Evolutionary conservation across 2,888 invertebrate genomes (phyloP).

Genomic region (Sepiola atlantica): DNA sequence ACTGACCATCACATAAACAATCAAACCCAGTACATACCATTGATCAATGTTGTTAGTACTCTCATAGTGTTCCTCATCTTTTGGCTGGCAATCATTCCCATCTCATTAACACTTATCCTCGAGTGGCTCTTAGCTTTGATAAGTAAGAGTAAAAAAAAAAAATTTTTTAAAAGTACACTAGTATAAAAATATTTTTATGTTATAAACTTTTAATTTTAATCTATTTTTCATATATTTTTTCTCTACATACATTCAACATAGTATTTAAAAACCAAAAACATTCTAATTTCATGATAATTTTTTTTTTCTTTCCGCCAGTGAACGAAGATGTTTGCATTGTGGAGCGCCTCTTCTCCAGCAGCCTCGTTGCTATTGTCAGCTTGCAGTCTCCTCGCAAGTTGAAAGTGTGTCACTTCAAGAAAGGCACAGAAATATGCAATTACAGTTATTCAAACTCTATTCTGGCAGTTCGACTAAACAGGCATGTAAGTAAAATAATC

Average conservation of each 20-base stretch:
- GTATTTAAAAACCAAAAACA: background rate
- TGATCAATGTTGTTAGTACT: too few relatives aligned
- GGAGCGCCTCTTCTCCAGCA: slow-evolving; percentile 96
- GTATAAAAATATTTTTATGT: background rate
- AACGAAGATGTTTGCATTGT: slow-evolving; percentile 84
- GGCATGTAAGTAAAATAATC: slow-evolving; percentile 81
- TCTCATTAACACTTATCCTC: too few relatives aligned
- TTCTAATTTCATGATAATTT: background rate
- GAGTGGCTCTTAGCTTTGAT: too few relatives aligned
- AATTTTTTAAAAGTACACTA: too few relatives aligned
- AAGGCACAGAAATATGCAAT: slow-evolving; percentile 97
- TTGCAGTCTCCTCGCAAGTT: slow-evolving; percentile 91
- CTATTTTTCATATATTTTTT: background rate
- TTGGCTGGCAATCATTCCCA: too few relatives aligned
- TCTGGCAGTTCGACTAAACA: slow-evolving; percentile 94
- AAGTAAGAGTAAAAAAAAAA: too few relatives aligned
- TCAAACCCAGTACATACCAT: too few relatives aligned
- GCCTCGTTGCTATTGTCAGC: slow-evolving; percentile 95
- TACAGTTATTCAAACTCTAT: slow-evolving; percentile 96
- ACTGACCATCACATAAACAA: too few relatives aligned
- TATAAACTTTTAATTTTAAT: background rate
- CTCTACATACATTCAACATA: background rate
- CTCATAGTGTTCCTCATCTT: too few relatives aligned
- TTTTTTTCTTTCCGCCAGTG: slow-evolving; percentile 61
- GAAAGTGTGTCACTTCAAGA: slow-evolving; percentile 97